phyloP scores from a whole-genome alignment of 2,113 vertebrate species.

The Mustelus asterias region DNA sequence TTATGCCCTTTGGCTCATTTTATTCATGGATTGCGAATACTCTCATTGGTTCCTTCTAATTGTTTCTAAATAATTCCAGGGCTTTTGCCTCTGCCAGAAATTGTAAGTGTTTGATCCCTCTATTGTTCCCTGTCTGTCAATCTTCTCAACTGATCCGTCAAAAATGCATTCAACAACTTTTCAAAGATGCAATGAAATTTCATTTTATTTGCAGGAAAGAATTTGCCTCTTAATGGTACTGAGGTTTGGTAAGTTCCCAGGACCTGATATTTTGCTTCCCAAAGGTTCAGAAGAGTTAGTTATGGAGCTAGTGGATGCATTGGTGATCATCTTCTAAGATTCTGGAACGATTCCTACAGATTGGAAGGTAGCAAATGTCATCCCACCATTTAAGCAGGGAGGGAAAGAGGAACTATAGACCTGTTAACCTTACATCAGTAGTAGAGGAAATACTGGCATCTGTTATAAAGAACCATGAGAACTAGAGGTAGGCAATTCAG shows the following conservation, averaged over 20 bases:
- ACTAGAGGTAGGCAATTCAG: too few relatives aligned
- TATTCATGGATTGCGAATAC: not conserved
- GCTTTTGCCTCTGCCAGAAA: not conserved
- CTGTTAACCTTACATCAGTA: too few relatives aligned
- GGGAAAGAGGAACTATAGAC: too few relatives aligned
- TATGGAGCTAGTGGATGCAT: too few relatives aligned
- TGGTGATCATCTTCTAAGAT: too few relatives aligned
- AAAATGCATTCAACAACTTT: not conserved
- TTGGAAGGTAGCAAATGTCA: too few relatives aligned
- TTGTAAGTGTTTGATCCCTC: not conserved
- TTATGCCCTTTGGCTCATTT: not conserved
- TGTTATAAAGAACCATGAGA: too few relatives aligned
- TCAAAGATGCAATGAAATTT: not conserved
- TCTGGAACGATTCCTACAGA: too few relatives aligned
- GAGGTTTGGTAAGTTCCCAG: too few relatives aligned
- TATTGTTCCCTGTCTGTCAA: not conserved
- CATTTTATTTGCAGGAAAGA: not conserved
- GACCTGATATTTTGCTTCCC: too few relatives aligned
- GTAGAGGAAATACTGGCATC: too few relatives aligned
- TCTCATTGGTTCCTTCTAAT: not conserved
- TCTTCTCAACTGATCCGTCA: slow-evolving; percentile 4
- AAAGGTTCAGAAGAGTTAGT: not conserved
- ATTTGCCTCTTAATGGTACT: not conserved
- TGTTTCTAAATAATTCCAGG: not conserved
- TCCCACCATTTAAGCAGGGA: too few relatives aligned